These are phyloP conservation scores for Ceyx cyanopectus DNA, from an alignment of 2,113 vertebrate species.

Conservation along the genomic window DNA sequence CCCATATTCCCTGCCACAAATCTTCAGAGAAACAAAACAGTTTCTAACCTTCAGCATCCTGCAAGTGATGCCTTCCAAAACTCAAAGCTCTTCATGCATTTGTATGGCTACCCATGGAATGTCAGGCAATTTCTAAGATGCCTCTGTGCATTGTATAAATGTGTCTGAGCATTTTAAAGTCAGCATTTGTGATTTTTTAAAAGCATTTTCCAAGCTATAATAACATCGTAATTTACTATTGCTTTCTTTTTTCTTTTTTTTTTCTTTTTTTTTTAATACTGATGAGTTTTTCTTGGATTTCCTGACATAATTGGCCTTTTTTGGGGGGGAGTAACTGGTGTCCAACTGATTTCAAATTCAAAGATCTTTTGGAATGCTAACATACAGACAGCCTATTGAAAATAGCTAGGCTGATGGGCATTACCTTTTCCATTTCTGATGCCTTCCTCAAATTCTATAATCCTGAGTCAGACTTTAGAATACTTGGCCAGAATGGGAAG, in stretches of 20 bases:
- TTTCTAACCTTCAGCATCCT: neutral
- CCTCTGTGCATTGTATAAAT: neutral
- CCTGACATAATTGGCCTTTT: conserved; percentile 13
- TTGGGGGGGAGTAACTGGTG: neutral
- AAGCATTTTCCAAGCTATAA: neutral
- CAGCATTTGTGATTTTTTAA: conserved; percentile 12
- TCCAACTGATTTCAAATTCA: conserved; percentile 45
- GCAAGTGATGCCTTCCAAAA: neutral
- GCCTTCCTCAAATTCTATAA: conserved; percentile 53
- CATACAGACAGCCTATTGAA: conserved; percentile 9
- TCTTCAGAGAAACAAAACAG: conserved; percentile 31
- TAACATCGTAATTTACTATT: neutral
- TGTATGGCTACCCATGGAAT: neutral
- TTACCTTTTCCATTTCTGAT: conserved; percentile 41
- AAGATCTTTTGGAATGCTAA: conserved; percentile 47
- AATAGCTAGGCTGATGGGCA: conserved; percentile 30
- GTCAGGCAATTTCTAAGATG: neutral
- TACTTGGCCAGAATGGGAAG: conserved; percentile 38
- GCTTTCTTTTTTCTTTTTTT: neutral
- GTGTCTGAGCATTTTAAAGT: neutral
- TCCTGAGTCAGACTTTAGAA: conserved; percentile 69
- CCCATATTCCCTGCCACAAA: neutral
- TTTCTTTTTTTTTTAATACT: neutral
- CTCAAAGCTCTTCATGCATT: neutral
- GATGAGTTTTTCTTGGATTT: conserved; percentile 41